These are phyloP conservation scores for Galleria mellonella DNA, from an alignment of 1,140 invertebrate species.

Conservation along the genomic window DNA sequence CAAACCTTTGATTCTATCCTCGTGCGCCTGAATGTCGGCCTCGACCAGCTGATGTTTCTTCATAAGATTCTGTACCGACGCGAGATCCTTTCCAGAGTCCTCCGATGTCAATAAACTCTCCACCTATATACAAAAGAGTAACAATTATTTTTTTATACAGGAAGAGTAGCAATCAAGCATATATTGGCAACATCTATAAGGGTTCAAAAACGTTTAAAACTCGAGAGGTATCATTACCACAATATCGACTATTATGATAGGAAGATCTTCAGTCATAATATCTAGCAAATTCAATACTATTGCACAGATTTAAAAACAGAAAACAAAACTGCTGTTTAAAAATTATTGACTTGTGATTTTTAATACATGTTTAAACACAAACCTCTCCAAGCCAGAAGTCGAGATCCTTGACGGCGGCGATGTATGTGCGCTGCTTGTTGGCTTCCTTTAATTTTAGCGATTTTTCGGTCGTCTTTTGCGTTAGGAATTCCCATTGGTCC, in stretches of 20 bases:
- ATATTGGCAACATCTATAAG: neutral
- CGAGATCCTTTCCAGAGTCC: conserved; percentile 98
- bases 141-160: no score
- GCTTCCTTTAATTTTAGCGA: conserved; percentile 98
- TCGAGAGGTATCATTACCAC: no score
- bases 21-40: conserved; percentile 96
- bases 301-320: no score
- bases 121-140: conserved; percentile 72
- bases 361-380: no score
- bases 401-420: conserved; percentile 99
- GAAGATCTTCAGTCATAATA: no score
- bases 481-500: conserved; percentile 98
- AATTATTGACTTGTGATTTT: no score
- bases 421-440: conserved; percentile 98
- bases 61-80: conserved; percentile 98
- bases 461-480: conserved; percentile 98
- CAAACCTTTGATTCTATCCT: conserved; percentile 94
- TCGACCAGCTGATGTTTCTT: conserved; percentile 99
- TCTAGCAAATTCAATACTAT: no score
- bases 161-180: no score
- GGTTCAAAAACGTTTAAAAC: no score
- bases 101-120: conserved; percentile 97
- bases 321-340: no score
- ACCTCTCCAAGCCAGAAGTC: conserved; percentile 99
- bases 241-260: no score